A percentile compares a stretch with the other conserved stretches of the same genome.
phyloP scores from a whole-genome alignment of 2,888 invertebrate genomes.

The Stenodema calcarata region DNA sequence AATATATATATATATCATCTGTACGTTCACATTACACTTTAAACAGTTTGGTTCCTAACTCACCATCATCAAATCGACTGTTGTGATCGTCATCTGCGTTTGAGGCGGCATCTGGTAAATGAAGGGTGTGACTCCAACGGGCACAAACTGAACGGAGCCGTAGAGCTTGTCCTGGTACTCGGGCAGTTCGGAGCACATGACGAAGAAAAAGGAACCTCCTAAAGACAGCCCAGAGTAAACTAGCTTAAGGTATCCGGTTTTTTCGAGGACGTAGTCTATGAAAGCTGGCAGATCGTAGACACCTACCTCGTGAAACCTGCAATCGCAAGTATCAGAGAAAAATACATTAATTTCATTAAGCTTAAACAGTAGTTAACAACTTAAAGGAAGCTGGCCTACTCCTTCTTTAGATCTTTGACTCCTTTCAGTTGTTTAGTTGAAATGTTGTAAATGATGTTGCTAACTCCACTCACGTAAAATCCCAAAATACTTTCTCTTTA shows the following conservation, averaged over 20 bases:
- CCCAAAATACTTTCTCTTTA: not conserved
- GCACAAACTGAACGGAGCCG: conserved; percentile 69
- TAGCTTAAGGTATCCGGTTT: conserved; percentile 65
- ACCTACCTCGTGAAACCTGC: conserved; percentile 89
- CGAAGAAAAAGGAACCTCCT: conserved; percentile 81
- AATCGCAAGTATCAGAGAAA: too few species aligned
- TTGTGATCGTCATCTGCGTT: not conserved
- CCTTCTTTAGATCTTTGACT: too few species aligned
- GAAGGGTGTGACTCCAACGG: conserved; percentile 65
- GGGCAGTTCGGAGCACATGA: conserved; percentile 72
- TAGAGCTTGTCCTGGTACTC: conserved; percentile 73
- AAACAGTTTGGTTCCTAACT: not conserved
- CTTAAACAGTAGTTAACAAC: too few species aligned
- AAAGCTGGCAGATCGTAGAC: conserved; percentile 84
- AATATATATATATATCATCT: too few species aligned
- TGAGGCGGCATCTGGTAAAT: not conserved
- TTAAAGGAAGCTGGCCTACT: too few species aligned
- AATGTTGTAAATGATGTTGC: too few species aligned
- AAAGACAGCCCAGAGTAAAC: conserved; percentile 91
- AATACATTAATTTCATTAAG: too few species aligned
- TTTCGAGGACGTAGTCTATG: conserved; percentile 72
- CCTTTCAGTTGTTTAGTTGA: too few species aligned
- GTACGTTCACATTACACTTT: too few species aligned
- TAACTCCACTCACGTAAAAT: conserved; percentile 18
- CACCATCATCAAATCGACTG: not conserved